These are phyloP conservation scores for Leptinotarsa defecta DNA, from an alignment of 1,140 invertebrate genomes.

Conservation along the genomic window DNA sequence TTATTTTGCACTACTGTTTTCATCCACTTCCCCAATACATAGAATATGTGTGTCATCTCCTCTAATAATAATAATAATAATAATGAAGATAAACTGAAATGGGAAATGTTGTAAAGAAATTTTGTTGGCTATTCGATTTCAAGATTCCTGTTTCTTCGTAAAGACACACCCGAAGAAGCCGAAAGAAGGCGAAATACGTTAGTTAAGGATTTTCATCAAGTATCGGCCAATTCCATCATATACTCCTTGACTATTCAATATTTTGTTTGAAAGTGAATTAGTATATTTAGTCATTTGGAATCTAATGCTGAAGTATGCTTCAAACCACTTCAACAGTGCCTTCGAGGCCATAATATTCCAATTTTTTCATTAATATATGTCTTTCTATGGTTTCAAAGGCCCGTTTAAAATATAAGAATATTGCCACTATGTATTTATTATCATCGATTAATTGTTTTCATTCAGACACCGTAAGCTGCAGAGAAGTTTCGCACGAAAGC, in stretches of 20 bases:
- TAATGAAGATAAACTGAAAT: too few relatives aligned
- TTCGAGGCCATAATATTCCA: background rate
- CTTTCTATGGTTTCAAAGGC: background rate
- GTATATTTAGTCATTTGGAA: slow-evolving; percentile 6
- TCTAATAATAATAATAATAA: too few relatives aligned
- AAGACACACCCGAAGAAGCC: too few relatives aligned
- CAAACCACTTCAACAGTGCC: background rate
- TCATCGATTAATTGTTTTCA: background rate
- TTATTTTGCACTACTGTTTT: too few relatives aligned
- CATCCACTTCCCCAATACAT: too few relatives aligned
- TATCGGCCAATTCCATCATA: too few relatives aligned
- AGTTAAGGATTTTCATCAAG: too few relatives aligned
- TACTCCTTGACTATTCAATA: background rate
- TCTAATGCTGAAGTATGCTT: background rate
- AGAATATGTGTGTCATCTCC: too few relatives aligned
- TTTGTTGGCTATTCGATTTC: too few relatives aligned
- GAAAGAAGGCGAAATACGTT: too few relatives aligned
- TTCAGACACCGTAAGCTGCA: background rate
- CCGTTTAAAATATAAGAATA: background rate
- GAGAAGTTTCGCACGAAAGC: background rate
- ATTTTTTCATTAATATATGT: background rate
- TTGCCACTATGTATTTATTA: background rate
- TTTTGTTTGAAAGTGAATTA: background rate
- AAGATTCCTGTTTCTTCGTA: too few relatives aligned
- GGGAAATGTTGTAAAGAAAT: too few relatives aligned